Conservation (phyloP, 2,113 vertebrate species). For the Rousettus leschenaultii region DNA sequence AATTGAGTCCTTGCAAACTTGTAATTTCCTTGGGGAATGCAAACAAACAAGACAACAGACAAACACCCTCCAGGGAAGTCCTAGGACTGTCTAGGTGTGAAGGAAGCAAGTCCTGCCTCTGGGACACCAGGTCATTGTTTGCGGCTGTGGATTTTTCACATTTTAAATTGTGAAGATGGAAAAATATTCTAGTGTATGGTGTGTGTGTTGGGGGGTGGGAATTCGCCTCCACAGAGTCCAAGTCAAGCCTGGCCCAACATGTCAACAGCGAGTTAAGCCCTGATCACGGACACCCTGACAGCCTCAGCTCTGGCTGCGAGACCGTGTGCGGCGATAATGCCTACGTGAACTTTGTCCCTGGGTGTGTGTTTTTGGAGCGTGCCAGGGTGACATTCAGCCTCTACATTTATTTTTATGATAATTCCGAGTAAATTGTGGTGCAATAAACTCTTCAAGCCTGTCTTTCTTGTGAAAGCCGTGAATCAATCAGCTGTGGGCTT, state of each 20-base stretch:
- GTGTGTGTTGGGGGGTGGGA: no score
- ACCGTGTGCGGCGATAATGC: conserved; percentile 63
- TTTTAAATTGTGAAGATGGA: neutral
- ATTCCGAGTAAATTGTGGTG: conserved; percentile 90
- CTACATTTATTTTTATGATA: conserved; percentile 89
- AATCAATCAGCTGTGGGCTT: conserved; percentile 96
- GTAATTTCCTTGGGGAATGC: neutral
- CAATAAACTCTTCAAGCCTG: conserved; percentile 91
- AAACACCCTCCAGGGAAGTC: accelerated
- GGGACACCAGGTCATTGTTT: neutral
- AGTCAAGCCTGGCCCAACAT: conserved; percentile 63
- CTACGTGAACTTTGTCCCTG: conserved; percentile 83
- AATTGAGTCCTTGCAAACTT: neutral
- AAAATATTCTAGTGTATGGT: neutral
- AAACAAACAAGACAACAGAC: neutral
- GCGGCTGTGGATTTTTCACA: neutral
- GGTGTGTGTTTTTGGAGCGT: conserved; percentile 84
- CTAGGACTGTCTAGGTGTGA: accelerated
- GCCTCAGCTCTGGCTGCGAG: conserved; percentile 70
- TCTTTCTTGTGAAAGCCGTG: conserved; percentile 90
- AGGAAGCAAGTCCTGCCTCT: accelerated
- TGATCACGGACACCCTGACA: conserved; percentile 61
- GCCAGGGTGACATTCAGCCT: conserved; percentile 86
- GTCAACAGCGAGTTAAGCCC: conserved; percentile 68
- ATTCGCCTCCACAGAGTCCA: conserved; percentile 59